A percentile compares a stretch with the other conserved stretches of the same genome.
Evolutionary conservation across 2,888 invertebrate genomes (phyloP).

Genomic region (Tethea ocularis): DNA sequence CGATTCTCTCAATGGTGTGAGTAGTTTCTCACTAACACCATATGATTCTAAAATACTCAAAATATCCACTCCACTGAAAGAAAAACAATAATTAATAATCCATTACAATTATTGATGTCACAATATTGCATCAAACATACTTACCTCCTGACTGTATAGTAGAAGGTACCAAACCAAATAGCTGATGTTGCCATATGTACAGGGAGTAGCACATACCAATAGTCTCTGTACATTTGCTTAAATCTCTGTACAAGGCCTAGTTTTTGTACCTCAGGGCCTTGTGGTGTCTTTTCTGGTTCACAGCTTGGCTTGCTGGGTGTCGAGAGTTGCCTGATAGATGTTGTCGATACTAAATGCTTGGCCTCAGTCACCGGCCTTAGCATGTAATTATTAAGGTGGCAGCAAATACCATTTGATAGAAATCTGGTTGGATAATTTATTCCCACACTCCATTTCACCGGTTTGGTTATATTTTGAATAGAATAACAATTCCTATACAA

Average conservation of each 20-base stretch:
- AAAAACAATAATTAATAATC: slow-evolving; percentile 17
- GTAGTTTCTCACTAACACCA: slow-evolving; percentile 90
- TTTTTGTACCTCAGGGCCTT: slow-evolving; percentile 64
- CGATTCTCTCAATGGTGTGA: slow-evolving; percentile 90
- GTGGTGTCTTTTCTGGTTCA: slow-evolving; percentile 31
- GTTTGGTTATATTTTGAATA: slow-evolving; percentile 59
- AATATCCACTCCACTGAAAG: slow-evolving; percentile 95
- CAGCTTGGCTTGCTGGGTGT: slow-evolving; percentile 33
- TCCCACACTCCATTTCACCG: slow-evolving; percentile 58
- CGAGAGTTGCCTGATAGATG: slow-evolving; percentile 43
- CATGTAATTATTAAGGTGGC: slow-evolving; percentile 39
- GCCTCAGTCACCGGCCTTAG: slow-evolving; percentile 33
- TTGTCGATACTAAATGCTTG: slow-evolving; percentile 36
- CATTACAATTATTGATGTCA: not conserved
- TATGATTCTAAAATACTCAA: slow-evolving; percentile 89
- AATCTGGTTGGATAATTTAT: slow-evolving; percentile 52
- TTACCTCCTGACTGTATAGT: slow-evolving; percentile 93
- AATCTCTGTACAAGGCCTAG: slow-evolving; percentile 90
- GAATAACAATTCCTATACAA: slow-evolving; percentile 56
- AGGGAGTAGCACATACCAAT: slow-evolving; percentile 98
- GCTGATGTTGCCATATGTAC: slow-evolving; percentile 95
- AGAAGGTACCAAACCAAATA: slow-evolving; percentile 95
- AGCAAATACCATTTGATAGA: slow-evolving; percentile 54
- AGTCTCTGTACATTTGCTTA: slow-evolving; percentile 96
- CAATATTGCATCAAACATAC: slow-evolving; percentile 19